These are phyloP conservation scores for Laothoe populi DNA, from an alignment of 2,888 invertebrate genomes.

Conservation along the genomic window DNA sequence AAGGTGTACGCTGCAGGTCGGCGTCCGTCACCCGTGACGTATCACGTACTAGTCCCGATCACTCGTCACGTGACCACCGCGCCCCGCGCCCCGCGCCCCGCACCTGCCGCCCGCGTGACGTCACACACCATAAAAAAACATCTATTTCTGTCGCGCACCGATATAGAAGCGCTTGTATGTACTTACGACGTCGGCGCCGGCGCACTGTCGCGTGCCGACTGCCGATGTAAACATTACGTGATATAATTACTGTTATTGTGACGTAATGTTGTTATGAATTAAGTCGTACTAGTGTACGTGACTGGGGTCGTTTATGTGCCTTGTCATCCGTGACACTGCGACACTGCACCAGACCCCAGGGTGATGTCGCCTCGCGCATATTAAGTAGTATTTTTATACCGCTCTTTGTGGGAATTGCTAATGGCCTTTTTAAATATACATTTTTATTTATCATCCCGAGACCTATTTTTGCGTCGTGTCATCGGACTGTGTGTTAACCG, in stretches of 20 bases:
- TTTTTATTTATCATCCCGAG: no score
- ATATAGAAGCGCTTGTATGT: conserved; percentile 26
- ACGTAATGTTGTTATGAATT: not conserved
- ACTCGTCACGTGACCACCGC: not conserved
- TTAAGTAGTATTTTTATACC: not conserved
- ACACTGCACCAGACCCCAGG: no score
- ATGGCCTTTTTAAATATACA: no score
- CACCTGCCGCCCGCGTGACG: not conserved
- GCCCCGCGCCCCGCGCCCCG: not conserved
- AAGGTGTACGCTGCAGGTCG: not conserved
- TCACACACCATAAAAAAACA: conserved; percentile 23
- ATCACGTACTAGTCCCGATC: not conserved
- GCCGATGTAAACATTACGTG: conserved; percentile 33
- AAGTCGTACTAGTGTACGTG: no score
- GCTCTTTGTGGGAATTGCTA: no score
- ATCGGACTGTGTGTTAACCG: no score
- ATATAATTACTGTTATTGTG: not conserved
- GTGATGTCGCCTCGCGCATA: not conserved
- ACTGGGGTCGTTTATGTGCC: no score
- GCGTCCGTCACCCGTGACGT: not conserved
- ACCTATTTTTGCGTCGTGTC: no score
- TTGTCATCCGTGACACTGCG: not conserved
- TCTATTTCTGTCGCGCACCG: conserved; percentile 28
- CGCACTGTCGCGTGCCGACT: no score
- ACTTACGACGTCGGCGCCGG: not conserved